A percentile compares a stretch with the other conserved stretches of the same genome.
These are phyloP conservation scores for Cyprinodon variegatus DNA, from an alignment of 2,113 vertebrate species.

Conservation along the genomic window DNA sequence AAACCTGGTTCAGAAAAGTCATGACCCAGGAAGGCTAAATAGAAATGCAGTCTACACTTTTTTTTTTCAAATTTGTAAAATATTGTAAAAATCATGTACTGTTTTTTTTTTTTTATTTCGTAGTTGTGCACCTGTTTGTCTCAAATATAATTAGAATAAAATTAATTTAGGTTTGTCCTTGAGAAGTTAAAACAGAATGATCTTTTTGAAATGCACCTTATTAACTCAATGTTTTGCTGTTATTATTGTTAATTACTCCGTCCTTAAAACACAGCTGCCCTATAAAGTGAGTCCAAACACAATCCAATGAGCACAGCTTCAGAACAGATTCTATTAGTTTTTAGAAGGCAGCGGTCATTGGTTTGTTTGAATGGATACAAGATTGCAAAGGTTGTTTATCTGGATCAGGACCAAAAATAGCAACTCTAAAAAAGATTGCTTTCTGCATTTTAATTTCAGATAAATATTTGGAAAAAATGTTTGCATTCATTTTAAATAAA, in stretches of 20 bases:
- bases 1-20: neutral
- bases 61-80: neutral
- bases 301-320: slow-evolving; percentile 53
- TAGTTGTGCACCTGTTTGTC: neutral
- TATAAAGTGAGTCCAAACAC: slow-evolving; percentile 11
- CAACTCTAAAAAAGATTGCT: slow-evolving; percentile 25
- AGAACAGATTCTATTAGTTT: slow-evolving; percentile 70
- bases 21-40: neutral
- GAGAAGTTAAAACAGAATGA: neutral
- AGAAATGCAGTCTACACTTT: neutral
- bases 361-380: slow-evolving; percentile 53
- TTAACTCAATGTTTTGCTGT: neutral
- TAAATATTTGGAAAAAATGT: slow-evolving; percentile 3
- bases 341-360: slow-evolving; percentile 43
- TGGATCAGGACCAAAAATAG: slow-evolving; percentile 50
- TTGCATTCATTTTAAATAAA: neutral
- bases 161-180: too few species aligned
- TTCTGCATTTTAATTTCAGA: slow-evolving; percentile 28
- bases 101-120: neutral
- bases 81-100: neutral
- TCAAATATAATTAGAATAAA: neutral
- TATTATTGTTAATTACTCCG: neutral
- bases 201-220: neutral
- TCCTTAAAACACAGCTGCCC: neutral
- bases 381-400: slow-evolving; percentile 77